Evolutionary conservation across 2,797 vertebrate genomes (phyloP).

Genomic region (Chaetodon trifasciatus): DNA sequence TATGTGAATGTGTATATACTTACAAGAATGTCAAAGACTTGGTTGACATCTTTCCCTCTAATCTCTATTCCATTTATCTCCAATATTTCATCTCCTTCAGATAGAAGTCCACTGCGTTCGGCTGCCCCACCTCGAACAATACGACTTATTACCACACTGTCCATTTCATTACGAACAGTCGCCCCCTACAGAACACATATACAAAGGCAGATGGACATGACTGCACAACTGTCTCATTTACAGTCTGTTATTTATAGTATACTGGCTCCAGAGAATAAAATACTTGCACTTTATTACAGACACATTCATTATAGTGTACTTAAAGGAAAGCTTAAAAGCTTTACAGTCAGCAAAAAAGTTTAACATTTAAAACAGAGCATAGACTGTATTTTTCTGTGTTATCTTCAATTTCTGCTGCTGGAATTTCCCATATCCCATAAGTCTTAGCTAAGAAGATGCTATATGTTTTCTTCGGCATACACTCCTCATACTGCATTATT

Average conservation of each 20-base stretch:
- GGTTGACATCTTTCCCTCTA: conserved; percentile 97
- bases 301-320: background rate
- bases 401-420: background rate
- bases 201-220: background rate
- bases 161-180: conserved; percentile 97
- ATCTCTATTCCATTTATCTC: conserved; percentile 98
- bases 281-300: background rate
- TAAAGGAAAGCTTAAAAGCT: background rate
- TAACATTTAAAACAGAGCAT: background rate
- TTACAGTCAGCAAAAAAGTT: background rate
- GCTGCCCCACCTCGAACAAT: conserved; percentile 97
- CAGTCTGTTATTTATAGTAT: background rate
- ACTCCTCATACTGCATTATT: background rate
- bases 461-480: background rate
- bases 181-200: conserved; percentile 87
- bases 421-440: background rate
- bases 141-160: conserved; percentile 96
- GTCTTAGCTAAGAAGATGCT: too few species aligned
- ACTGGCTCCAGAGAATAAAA: background rate
- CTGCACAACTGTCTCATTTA: background rate
- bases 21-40: conserved; percentile 98
- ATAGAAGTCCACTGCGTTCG: conserved; percentile 93
- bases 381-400: background rate
- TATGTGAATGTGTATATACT: conserved; percentile 57
- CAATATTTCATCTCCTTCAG: conserved; percentile 97